Conservation (phyloP, 1,140 invertebrate species). For the Berghia stephanieae region DNA sequence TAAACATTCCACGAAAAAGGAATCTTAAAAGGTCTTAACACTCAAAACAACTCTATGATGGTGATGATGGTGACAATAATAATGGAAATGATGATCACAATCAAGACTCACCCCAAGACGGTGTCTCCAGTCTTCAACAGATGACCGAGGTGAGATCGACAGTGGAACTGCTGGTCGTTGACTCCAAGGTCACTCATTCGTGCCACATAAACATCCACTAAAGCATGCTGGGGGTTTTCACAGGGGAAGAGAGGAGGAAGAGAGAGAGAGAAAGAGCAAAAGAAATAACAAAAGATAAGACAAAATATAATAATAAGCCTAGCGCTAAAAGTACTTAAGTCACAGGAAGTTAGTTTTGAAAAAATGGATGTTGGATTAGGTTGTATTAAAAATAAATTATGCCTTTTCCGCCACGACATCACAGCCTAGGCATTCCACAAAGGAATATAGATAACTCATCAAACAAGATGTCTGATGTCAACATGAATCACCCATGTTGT, state of each 20-base stretch:
- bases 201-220: slow-evolving; percentile 94
- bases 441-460: too few relatives aligned
- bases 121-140: slow-evolving; percentile 92
- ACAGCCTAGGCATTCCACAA: too few relatives aligned
- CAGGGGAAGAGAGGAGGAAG: slow-evolving; percentile 44
- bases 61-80: too few relatives aligned
- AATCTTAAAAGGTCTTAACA: too few relatives aligned
- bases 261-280: neutral
- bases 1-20: too few relatives aligned
- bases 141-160: slow-evolving; percentile 92
- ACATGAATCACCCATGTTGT: too few relatives aligned
- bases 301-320: neutral
- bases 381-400: too few relatives aligned
- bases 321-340: too few relatives aligned
- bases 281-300: neutral
- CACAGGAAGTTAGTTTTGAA: neutral
- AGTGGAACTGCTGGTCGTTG: slow-evolving; percentile 68
- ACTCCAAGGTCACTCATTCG: slow-evolving; percentile 87
- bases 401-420: too few relatives aligned
- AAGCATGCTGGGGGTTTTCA: slow-evolving; percentile 75
- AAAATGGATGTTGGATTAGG: neutral
- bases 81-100: too few relatives aligned
- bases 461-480: too few relatives aligned
- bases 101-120: slow-evolving; percentile 82
- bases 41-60: too few relatives aligned